Evolutionary conservation across 2,113 vertebrate genomes (phyloP).

Genomic region (Pristiophorus japonicus): DNA sequence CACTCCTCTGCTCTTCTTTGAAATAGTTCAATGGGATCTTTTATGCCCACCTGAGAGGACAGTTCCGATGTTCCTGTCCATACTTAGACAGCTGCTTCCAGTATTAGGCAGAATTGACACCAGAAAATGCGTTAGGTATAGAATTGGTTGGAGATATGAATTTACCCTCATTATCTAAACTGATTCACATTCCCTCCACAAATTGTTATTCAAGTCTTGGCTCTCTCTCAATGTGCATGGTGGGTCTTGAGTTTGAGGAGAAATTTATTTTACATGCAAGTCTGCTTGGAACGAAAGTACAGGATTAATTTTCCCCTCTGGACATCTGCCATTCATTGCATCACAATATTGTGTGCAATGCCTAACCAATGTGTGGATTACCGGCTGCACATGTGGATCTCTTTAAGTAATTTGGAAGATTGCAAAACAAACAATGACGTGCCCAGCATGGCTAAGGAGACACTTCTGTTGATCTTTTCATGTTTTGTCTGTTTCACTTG

Average conservation of each 20-base stretch:
- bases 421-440: constrained; percentile 11
- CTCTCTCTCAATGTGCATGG: neutral
- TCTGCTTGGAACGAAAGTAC: neutral
- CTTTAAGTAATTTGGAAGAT: constrained; percentile 4
- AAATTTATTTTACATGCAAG: neutral
- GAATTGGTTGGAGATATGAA: neutral
- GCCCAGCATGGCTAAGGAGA: neutral
- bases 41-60: neutral
- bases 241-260: neutral
- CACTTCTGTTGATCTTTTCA: neutral
- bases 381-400: neutral
- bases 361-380: neutral
- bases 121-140: neutral
- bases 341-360: neutral
- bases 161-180: neutral
- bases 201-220: constrained; percentile 2
- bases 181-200: neutral
- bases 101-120: neutral
- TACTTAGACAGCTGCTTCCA: neutral
- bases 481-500: neutral
- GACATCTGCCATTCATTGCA: neutral
- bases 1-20: neutral
- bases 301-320: neutral
- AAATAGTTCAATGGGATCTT: neutral
- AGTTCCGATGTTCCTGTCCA: neutral